Evolutionary conservation across 2,888 invertebrate species (phyloP).

Genomic region (Epinotia ramella): DNA sequence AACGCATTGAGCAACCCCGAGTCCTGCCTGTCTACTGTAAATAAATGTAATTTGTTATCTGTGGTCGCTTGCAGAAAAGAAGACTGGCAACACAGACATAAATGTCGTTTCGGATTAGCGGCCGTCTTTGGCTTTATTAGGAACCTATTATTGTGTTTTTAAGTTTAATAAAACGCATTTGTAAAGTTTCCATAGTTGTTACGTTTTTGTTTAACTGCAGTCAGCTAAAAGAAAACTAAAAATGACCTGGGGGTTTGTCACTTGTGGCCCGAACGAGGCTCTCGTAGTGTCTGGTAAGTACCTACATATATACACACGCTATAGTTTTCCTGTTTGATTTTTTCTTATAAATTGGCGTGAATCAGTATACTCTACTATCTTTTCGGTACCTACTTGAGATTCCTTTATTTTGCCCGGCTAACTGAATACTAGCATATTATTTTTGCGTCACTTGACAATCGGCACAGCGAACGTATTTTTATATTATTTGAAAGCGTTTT

Average conservation of each 20-base stretch:
- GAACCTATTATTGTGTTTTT: conserved; percentile 63
- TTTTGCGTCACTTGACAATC: conserved; percentile 6
- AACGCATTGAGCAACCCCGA: background rate
- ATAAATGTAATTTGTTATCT: background rate
- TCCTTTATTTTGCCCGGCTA: background rate
- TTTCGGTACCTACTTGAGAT: background rate
- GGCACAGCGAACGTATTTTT: conserved; percentile 13
- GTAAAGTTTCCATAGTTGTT: conserved; percentile 59
- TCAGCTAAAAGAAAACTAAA: conserved; percentile 44
- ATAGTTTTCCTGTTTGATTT: conserved; percentile 18
- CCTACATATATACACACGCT: conserved; percentile 26
- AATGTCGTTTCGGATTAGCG: conserved; percentile 41
- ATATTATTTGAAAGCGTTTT: background rate
- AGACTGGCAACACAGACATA: conserved; percentile 18
- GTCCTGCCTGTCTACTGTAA: background rate
- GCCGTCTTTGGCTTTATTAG: conserved; percentile 49
- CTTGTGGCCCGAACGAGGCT: conserved; percentile 97
- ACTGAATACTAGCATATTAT: background rate
- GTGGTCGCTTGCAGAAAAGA: background rate
- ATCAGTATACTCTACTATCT: background rate
- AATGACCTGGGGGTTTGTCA: conserved; percentile 96
- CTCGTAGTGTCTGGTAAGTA: conserved; percentile 95
- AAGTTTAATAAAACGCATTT: conserved; percentile 50
- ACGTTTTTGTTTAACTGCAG: conserved; percentile 55
- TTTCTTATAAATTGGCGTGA: background rate